Evolutionary conservation across 2,888 invertebrate species (phyloP).

Genomic region (Abscondita cerata): DNA sequence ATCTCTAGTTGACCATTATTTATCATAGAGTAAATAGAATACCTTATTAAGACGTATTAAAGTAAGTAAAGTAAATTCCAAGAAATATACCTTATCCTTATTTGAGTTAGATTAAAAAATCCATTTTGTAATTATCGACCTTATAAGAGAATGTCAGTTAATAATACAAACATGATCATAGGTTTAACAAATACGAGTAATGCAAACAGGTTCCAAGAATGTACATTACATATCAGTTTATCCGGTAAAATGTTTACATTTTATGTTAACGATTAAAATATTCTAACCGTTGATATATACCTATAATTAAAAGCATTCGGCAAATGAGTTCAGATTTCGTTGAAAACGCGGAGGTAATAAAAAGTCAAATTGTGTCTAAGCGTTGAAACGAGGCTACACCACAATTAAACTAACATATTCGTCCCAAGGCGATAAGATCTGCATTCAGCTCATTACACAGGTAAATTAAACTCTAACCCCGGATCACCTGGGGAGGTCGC

Average conservation of each 20-base stretch:
- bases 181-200: background rate
- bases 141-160: background rate
- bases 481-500: conserved; percentile 54
- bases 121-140: background rate
- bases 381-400: conserved; percentile 29
- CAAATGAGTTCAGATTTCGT: too few relatives aligned
- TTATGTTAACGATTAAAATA: conserved; percentile 1
- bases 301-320: too few relatives aligned
- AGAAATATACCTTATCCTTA: background rate
- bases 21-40: too few relatives aligned
- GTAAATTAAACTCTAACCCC: conserved; percentile 46
- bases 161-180: background rate
- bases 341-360: conserved; percentile 19
- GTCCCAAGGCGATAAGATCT: conserved; percentile 35
- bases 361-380: conserved; percentile 28
- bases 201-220: background rate
- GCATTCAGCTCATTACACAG: conserved; percentile 57
- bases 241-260: background rate
- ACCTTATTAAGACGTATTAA: background rate
- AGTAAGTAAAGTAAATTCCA: too few relatives aligned
- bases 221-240: background rate
- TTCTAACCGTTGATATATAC: too few relatives aligned
- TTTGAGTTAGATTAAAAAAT: background rate
- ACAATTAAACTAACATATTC: conserved; percentile 37
- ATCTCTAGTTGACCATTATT: too few relatives aligned